Evolutionary conservation across 2,113 vertebrate genomes (phyloP).

Genomic region (Heliornis fulica): DNA sequence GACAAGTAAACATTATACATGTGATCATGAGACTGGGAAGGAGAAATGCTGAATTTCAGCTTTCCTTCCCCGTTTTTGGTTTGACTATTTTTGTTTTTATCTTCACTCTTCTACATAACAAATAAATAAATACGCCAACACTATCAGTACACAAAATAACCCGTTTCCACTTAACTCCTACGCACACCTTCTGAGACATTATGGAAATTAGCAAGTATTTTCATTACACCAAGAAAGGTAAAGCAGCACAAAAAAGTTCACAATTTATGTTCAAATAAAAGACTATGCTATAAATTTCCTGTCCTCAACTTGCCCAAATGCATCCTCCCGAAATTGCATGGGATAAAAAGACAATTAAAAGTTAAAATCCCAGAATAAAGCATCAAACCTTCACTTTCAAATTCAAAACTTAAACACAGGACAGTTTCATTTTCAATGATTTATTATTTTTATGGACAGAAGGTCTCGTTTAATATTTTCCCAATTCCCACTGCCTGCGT

Average conservation of each 20-base stretch:
- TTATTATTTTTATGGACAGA: conserved; percentile 69
- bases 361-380: conserved; percentile 60
- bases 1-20: conserved; percentile 42
- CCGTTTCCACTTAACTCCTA: conserved; percentile 73
- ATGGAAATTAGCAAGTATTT: conserved; percentile 42
- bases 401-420: conserved; percentile 72
- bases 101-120: conserved; percentile 47
- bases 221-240: conserved; percentile 57
- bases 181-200: conserved; percentile 64
- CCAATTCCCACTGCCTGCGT: conserved; percentile 56
- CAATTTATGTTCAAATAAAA: conserved; percentile 39
- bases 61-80: conserved; percentile 59
- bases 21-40: conserved; percentile 1
- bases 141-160: conserved; percentile 74
- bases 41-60: background rate
- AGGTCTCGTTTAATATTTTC: conserved; percentile 69
- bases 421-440: conserved; percentile 74
- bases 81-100: conserved; percentile 56
- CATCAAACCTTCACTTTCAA: conserved; percentile 70
- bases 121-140: conserved; percentile 81
- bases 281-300: conserved; percentile 21
- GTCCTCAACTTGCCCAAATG: conserved; percentile 47
- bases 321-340: conserved; percentile 34
- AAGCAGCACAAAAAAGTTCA: conserved; percentile 62
- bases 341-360: conserved; percentile 25